Base-by-base conservation (phyloP, 2,797 vertebrate genomes). In the Pseudopleuronectes americanus region DNA sequence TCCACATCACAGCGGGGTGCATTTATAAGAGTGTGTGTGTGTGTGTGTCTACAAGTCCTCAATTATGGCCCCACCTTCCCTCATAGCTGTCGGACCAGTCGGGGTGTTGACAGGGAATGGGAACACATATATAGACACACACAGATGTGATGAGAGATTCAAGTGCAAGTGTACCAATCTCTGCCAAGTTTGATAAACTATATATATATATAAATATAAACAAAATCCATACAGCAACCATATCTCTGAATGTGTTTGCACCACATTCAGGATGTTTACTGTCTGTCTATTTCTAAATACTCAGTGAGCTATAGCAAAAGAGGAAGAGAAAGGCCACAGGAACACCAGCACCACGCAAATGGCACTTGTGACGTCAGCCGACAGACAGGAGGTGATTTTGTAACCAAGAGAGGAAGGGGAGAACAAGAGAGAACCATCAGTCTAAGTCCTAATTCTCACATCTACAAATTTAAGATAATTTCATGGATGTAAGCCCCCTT, bases 301-400 rank as follows among this genome's bases (percentile, higher is more conserved):
- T 80, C 61, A 71, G 36, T 82, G 87, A 83, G 85, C 82, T 63
- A 41, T 68, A 65, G 74, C 64, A 72, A 91, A 92, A 90, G 86
- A 85, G 90, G 90, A 91, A 92, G 89, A 87, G 88, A 83, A 82
- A 84, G 84, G 48, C 86, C 77, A 26, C 83, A 81, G 79, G 80
- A 77, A 86, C 83, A 80, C 85, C 84, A 88, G 88, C 76, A 84
- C 77, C 80, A 84, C 53, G 62, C 86, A 16, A 60, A 74, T 72
- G 80, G 80, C 57, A 71, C 26, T 14, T 3, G 38, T 94, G 91
- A 93, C 83, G 89, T 90, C 84, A 81, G 54, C 56, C 53, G 17
- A 78, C 84, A 87, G 91, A 92, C 84, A 78, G 81, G 77, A 87
- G 73, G 79, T 60, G 19, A 74, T 92, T 90, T 91, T 85, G 84